Conservation (phyloP, 1,140 invertebrate genomes). For the Cepaea nemoralis region DNA sequence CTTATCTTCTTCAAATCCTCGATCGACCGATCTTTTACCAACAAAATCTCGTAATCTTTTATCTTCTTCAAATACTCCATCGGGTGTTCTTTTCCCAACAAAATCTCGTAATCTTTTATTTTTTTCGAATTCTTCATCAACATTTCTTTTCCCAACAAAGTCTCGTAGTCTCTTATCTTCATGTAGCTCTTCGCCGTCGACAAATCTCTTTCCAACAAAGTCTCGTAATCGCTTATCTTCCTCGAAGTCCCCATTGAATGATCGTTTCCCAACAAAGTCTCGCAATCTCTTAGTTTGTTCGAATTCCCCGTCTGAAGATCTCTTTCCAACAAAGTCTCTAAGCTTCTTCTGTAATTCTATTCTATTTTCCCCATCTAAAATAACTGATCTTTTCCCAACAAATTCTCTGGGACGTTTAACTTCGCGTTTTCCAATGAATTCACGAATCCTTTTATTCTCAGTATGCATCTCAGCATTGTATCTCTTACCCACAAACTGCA, state of each 20-base stretch:
- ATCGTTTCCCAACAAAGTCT: slow-evolving; percentile 23
- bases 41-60: background rate
- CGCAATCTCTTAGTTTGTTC: background rate
- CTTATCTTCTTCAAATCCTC: background rate
- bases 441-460: no score
- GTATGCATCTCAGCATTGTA: no score
- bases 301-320: no score
- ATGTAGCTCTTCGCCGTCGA: no score
- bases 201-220: background rate
- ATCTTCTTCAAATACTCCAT: background rate
- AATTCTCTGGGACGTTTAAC: background rate
- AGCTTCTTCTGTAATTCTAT: no score
- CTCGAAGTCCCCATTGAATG: no score
- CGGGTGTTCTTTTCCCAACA: slow-evolving; percentile 9
- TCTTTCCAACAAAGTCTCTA: no score
- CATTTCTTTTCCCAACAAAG: no score
- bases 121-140: background rate
- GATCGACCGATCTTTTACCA: background rate
- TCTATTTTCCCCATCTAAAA: no score
- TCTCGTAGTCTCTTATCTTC: background rate
- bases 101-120: background rate
- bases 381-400: background rate
- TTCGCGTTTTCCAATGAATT: no score
- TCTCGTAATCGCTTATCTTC: background rate
- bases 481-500: slow-evolving; percentile 4